Percentiles rank a stretch among this genome's conserved stretches.
These are phyloP conservation scores for Trigoniulus corallinus DNA, from an alignment of 1,140 invertebrate genomes.

Conservation along the genomic window DNA sequence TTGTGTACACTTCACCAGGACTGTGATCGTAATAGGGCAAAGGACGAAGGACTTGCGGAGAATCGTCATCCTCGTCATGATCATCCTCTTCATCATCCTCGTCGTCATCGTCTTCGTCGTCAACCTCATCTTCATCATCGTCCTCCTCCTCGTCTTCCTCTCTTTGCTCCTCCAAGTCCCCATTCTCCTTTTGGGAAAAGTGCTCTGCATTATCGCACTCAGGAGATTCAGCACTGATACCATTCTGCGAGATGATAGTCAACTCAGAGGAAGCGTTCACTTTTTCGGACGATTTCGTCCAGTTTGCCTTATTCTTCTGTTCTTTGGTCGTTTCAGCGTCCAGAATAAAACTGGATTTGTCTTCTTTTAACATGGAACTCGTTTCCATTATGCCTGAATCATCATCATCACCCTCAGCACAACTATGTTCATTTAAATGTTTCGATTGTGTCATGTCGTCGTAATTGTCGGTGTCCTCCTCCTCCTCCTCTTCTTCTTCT, in stretches of 20 bases:
- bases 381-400: no score
- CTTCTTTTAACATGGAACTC: no score
- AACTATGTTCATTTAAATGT: no score
- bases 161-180: background rate
- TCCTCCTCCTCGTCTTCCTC: conserved; percentile 11
- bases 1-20: conserved; percentile 35
- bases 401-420: no score
- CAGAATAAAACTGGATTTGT: no score
- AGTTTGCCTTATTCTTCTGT: no score
- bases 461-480: background rate
- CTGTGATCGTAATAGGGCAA: conserved; percentile 29
- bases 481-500: conserved; percentile 10
- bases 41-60: conserved; percentile 10
- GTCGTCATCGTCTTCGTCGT: conserved; percentile 12
- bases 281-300: no score
- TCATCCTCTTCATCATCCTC: conserved; percentile 7
- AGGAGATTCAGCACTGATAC: background rate
- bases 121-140: conserved; percentile 12
- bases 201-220: conserved; percentile 2
- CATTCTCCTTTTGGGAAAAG: conserved; percentile 10
- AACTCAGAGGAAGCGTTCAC: no score
- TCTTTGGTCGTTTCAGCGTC: no score
- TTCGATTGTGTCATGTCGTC: no score
- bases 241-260: no score
- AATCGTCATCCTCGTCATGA: background rate